A percentile compares a stretch with the other conserved stretches of the same genome.
Conservation (phyloP, 2,113 vertebrate species). For the Neolamprologus devosi region DNA sequence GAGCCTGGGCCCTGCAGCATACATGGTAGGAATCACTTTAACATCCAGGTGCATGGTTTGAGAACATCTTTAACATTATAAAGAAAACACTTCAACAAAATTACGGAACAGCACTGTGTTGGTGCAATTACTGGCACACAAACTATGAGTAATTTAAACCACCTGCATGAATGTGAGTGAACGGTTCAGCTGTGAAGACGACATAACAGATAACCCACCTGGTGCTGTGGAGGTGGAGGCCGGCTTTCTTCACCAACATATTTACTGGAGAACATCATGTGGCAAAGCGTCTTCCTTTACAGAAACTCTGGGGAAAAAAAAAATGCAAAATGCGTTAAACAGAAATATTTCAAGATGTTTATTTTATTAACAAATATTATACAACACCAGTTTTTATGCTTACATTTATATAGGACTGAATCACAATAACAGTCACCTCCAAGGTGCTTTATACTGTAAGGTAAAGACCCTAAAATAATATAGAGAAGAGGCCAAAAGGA, state of each 20-base stretch:
- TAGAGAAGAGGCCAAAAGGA: background rate
- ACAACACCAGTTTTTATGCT: background rate
- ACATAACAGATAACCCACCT: background rate
- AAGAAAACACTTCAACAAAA: background rate
- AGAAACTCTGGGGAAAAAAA: background rate
- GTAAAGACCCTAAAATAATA: background rate
- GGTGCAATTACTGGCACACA: background rate
- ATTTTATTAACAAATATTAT: background rate
- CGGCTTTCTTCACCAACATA: background rate
- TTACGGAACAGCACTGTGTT: background rate
- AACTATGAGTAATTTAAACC: background rate
- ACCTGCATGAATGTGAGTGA: background rate
- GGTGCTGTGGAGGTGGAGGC: background rate
- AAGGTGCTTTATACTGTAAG: background rate
- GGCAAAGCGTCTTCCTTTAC: background rate
- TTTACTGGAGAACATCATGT: background rate
- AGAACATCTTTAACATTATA: background rate
- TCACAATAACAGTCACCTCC: background rate
- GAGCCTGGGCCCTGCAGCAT: fast-evolving
- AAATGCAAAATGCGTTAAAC: background rate
- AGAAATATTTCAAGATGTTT: background rate
- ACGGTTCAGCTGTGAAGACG: background rate
- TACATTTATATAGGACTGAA: background rate
- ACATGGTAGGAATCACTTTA: background rate
- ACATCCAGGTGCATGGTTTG: background rate